Conservation (phyloP, 53 echinoderm and acorn worm genomes). For the Echinometra lucunter region DNA sequence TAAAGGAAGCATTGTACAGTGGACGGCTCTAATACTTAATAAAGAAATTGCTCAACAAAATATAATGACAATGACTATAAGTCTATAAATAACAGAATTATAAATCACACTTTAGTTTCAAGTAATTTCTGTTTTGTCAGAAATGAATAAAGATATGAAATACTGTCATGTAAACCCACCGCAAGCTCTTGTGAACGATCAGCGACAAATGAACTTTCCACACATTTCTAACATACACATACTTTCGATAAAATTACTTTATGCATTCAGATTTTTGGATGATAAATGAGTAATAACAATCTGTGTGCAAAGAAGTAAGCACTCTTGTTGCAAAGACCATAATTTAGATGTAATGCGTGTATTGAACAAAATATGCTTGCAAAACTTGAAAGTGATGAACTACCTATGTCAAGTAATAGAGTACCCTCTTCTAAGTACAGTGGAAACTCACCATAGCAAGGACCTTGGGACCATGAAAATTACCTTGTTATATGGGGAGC, state of each 20-base stretch:
- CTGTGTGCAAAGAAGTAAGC: too few relatives aligned
- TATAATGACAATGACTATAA: background rate
- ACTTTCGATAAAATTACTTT: too few relatives aligned
- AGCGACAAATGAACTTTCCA: too few relatives aligned
- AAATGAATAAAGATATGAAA: background rate
- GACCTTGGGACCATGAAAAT: too few relatives aligned
- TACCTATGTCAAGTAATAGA: background rate
- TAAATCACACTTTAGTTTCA: background rate
- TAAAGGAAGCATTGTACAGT: background rate
- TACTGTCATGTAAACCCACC: too few relatives aligned
- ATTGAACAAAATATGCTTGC: background rate
- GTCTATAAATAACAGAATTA: background rate
- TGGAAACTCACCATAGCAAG: too few relatives aligned
- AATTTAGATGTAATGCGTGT: background rate
- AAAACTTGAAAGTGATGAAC: background rate
- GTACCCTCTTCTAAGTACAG: background rate
- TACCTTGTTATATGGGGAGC: too few relatives aligned
- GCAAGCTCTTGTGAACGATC: too few relatives aligned
- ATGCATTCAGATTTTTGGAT: too few relatives aligned
- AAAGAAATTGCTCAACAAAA: background rate
- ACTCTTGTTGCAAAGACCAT: background rate
- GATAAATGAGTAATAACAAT: too few relatives aligned
- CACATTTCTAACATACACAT: too few relatives aligned
- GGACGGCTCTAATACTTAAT: background rate
- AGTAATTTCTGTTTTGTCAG: background rate